These are phyloP conservation scores for Xestobium rufovillosum DNA, from an alignment of 2,888 invertebrate genomes.

Conservation along the genomic window DNA sequence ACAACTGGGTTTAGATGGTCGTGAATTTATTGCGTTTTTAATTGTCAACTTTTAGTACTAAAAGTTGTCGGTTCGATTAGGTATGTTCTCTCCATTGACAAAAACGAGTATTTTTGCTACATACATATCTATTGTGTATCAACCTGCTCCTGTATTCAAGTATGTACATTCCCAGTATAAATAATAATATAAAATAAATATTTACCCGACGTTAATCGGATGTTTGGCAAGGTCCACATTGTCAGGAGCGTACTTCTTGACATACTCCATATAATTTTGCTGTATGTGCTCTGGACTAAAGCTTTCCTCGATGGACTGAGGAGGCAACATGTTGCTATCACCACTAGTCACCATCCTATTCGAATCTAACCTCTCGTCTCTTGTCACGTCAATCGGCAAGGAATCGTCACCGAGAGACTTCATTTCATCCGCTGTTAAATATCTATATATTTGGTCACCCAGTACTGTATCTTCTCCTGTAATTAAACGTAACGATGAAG, in stretches of 20 bases:
- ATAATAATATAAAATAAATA: constrained; percentile 21
- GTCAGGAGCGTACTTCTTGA: constrained; percentile 51
- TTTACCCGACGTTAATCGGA: constrained; percentile 58
- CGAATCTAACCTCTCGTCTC: constrained; percentile 79
- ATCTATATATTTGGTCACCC: constrained; percentile 85
- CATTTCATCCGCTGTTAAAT: constrained; percentile 92
- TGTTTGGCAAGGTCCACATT: constrained; percentile 53
- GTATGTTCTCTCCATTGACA: too few species aligned
- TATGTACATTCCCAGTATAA: too few species aligned
- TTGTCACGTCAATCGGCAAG: constrained; percentile 84
- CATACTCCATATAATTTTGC: constrained; percentile 44
- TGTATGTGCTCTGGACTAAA: constrained; percentile 56
- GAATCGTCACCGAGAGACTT: constrained; percentile 92
- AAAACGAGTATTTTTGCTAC: too few species aligned
- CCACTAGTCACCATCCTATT: constrained; percentile 49
- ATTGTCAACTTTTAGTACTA: too few species aligned
- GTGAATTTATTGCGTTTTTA: too few species aligned
- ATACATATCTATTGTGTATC: too few species aligned
- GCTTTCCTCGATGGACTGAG: constrained; percentile 53
- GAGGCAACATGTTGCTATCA: constrained; percentile 45
- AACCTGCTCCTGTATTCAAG: too few species aligned
- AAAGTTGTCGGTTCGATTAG: too few species aligned
- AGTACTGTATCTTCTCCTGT: constrained; percentile 85
- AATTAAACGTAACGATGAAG: constrained; percentile 22
- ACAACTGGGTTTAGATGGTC: too few species aligned